Evolutionary conservation across 1,140 invertebrate species (phyloP).

Genomic region (Hypothenemus hampei): DNA sequence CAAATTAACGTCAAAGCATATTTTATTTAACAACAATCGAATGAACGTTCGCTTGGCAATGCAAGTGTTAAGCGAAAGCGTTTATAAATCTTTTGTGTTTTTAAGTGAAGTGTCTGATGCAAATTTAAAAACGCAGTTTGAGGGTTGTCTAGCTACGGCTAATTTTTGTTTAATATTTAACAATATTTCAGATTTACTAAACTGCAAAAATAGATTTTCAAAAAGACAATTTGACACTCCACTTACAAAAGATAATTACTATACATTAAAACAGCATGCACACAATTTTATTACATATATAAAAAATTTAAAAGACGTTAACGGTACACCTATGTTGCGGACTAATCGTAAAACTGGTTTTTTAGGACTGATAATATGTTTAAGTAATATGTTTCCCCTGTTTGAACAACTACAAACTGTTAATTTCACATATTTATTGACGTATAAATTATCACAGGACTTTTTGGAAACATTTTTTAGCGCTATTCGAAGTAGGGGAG

Average conservation of each 20-base stretch:
- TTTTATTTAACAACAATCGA: constrained; percentile 33
- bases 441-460: constrained; percentile 45
- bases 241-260: constrained; percentile 23
- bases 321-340: constrained; percentile 15
- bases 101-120: constrained; percentile 17
- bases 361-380: constrained; percentile 36
- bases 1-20: constrained; percentile 33
- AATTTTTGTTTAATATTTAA: constrained; percentile 36
- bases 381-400: constrained; percentile 29
- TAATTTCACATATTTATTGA: constrained; percentile 32
- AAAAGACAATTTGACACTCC: constrained; percentile 15
- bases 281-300: constrained; percentile 22
- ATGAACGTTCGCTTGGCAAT: constrained; percentile 38
- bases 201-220: constrained; percentile 30
- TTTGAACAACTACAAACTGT: constrained; percentile 28
- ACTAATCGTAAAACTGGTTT: constrained; percentile 35
- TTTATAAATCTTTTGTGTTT: constrained; percentile 30
- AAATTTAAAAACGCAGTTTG: constrained; percentile 34
- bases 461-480: constrained; percentile 43
- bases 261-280: constrained; percentile 25
- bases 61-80: too few species aligned
- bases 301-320: too few species aligned
- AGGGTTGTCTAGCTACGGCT: constrained; percentile 30
- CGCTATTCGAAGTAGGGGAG: constrained; percentile 34
- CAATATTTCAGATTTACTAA: constrained; percentile 39